Percentiles rank a stretch among this genome's conserved stretches.
phyloP scores from a whole-genome alignment of 2,888 invertebrate species.

The Pseudoips prasinana region DNA sequence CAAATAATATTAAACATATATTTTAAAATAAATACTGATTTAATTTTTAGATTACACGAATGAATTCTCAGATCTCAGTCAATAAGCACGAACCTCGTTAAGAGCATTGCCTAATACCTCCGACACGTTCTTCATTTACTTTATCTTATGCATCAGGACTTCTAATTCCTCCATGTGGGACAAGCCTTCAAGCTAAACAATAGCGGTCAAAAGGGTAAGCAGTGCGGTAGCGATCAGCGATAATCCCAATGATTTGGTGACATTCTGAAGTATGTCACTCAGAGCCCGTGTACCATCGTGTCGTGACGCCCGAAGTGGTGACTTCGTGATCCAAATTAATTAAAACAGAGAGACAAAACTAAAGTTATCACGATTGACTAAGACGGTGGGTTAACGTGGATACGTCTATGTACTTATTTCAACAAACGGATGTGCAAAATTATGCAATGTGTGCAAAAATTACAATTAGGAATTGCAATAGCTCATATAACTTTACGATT shows the following conservation, averaged over 20 bases:
- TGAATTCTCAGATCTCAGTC: neutral
- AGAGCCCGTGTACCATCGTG: conserved; percentile 57
- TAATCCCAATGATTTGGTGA: conserved; percentile 70
- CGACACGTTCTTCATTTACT: conserved; percentile 35
- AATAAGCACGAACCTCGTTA: conserved; percentile 2
- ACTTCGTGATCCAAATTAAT: conserved; percentile 82
- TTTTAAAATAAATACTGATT: too few relatives aligned
- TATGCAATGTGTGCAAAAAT: too few relatives aligned
- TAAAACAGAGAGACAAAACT: conserved; percentile 78
- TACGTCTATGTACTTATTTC: conserved; percentile 42
- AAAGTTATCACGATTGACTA: conserved; percentile 74
- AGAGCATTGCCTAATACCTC: conserved; percentile 30
- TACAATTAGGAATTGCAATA: too few relatives aligned
- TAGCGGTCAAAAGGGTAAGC: conserved; percentile 40
- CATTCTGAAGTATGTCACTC: conserved; percentile 81
- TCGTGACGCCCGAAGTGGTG: conserved; percentile 79
- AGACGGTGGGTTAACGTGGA: conserved; percentile 57
- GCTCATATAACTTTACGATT: too few relatives aligned
- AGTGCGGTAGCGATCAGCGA: conserved; percentile 53
- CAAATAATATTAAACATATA: too few relatives aligned
- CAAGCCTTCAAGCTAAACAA: conserved; percentile 40
- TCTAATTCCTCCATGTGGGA: conserved; percentile 46
- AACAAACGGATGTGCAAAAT: too few relatives aligned
- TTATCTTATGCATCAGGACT: conserved; percentile 26
- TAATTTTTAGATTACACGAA: too few relatives aligned